Evolutionary conservation across 2,113 vertebrate genomes (phyloP).

Genomic region (Pardalotus punctatus): DNA sequence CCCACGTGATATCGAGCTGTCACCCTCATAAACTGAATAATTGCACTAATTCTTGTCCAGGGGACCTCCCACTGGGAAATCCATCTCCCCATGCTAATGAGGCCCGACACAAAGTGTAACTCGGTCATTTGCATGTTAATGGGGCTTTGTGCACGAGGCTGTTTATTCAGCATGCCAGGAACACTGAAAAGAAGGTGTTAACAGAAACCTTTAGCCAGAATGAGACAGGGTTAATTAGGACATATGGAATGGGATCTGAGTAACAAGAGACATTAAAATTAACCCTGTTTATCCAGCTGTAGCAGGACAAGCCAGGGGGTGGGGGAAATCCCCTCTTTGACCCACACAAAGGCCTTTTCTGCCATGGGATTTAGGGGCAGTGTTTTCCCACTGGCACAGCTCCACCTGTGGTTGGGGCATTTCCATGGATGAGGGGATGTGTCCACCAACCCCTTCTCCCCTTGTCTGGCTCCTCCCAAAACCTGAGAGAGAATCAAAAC

Average conservation of each 20-base stretch:
- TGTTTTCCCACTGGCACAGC: background rate
- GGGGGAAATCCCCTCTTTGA: background rate
- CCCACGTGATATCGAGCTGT: background rate
- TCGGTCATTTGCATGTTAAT: conserved; percentile 41
- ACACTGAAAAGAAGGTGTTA: conserved; percentile 31
- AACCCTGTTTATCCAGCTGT: conserved; percentile 22
- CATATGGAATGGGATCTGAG: conserved; percentile 20
- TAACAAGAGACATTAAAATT: conserved; percentile 15
- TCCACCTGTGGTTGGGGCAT: background rate
- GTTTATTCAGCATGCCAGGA: background rate
- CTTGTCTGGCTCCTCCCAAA: background rate
- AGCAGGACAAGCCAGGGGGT: background rate
- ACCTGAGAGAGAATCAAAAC: rapidly evolving
- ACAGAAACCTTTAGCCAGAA: conserved; percentile 45
- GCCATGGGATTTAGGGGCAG: background rate
- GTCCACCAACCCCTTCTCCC: background rate
- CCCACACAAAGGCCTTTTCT: background rate
- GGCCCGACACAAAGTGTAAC: background rate
- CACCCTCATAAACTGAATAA: background rate
- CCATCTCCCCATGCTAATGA: conserved; percentile 24
- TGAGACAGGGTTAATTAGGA: conserved; percentile 36
- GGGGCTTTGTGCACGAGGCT: background rate
- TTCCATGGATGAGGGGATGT: background rate
- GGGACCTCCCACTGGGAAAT: background rate
- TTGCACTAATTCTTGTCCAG: background rate